Percentiles rank a stretch among this genome's conserved stretches.
These are phyloP conservation scores for Cenopis cana DNA, from an alignment of 2,888 invertebrate species.

Conservation along the genomic window DNA sequence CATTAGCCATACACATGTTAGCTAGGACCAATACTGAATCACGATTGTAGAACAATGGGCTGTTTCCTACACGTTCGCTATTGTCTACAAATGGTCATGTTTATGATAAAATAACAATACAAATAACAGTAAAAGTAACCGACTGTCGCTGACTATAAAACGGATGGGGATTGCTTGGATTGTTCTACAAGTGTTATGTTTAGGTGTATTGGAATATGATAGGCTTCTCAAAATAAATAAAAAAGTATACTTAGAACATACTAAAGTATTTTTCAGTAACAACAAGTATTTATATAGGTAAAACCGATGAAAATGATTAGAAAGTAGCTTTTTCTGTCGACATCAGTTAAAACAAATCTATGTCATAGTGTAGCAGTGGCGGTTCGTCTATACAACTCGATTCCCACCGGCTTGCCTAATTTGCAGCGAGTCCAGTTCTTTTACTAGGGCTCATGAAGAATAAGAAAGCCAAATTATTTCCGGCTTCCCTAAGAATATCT, in stretches of 20 bases:
- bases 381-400: no score
- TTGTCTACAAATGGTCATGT: constrained; percentile 50
- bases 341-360: background rate
- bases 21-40: constrained; percentile 52
- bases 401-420: no score
- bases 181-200: constrained; percentile 16
- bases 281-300: no score
- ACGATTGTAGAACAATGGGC: constrained; percentile 58
- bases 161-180: constrained; percentile 29
- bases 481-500: no score
- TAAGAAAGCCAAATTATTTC: no score
- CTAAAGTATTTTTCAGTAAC: no score
- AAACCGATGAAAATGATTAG: no score
- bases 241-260: no score
- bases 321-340: background rate
- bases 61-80: constrained; percentile 50
- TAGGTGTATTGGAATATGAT: background rate
- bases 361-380: no score
- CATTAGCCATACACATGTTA: constrained; percentile 44
- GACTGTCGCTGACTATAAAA: constrained; percentile 34
- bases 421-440: no score
- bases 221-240: background rate
- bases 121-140: constrained; percentile 44
- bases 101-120: constrained; percentile 45
- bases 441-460: no score